A percentile compares a stretch with the other conserved stretches of the same genome.
phyloP scores from a whole-genome alignment of 2,888 invertebrate genomes.

The Cantharis nigra region DNA sequence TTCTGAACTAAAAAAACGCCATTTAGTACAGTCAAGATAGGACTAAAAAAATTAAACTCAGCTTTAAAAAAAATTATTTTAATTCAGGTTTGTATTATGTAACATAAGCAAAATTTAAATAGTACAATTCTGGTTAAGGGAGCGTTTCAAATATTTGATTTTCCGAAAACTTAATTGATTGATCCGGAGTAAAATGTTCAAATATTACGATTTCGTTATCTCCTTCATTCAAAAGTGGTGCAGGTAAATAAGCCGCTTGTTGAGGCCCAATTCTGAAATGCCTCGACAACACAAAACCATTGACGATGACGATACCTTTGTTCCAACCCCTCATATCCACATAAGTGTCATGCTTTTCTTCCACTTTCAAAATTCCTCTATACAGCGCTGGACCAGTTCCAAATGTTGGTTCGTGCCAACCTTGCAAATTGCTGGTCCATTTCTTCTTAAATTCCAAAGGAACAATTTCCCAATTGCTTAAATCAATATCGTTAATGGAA shows the following conservation, averaged over 20 bases:
- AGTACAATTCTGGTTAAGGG: background rate
- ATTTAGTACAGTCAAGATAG: no score
- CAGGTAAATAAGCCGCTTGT: constrained; percentile 79
- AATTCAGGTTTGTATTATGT: no score
- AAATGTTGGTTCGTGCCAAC: constrained; percentile 50
- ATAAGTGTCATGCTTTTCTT: constrained; percentile 72
- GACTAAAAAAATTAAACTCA: no score
- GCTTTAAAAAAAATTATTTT: no score
- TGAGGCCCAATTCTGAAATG: constrained; percentile 86
- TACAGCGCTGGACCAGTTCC: constrained; percentile 62
- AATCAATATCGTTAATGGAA: constrained; percentile 50
- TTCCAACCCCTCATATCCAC: constrained; percentile 79
- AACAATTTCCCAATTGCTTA: constrained; percentile 56
- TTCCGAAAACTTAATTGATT: constrained; percentile 36
- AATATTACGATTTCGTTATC: constrained; percentile 44
- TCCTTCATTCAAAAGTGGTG: constrained; percentile 66
- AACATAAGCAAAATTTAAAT: no score
- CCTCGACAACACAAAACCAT: constrained; percentile 84
- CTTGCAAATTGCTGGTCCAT: constrained; percentile 50
- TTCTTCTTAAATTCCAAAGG: constrained; percentile 57
- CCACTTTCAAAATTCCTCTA: constrained; percentile 57
- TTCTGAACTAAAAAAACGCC: no score
- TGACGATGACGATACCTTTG: constrained; percentile 84
- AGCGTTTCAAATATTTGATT: constrained; percentile 25
- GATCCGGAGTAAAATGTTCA: constrained; percentile 41